Evolutionary conservation across 2,797 vertebrate species (phyloP).

Genomic region (Iguana delicatissima): DNA sequence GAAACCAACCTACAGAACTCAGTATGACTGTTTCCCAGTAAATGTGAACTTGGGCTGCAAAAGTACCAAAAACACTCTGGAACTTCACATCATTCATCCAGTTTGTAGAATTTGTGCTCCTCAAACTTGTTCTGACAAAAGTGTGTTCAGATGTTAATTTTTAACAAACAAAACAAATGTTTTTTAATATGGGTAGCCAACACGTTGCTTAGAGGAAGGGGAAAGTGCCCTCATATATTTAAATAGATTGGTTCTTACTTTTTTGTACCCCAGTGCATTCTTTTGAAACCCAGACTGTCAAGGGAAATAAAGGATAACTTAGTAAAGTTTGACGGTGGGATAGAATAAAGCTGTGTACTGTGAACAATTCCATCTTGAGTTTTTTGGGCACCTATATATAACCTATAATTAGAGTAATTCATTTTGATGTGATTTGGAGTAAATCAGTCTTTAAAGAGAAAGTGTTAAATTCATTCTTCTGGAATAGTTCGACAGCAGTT

Average conservation of each 20-base stretch:
- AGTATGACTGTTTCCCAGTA: not conserved
- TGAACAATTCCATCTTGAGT: not conserved
- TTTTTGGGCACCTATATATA: not conserved
- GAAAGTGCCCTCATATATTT: not conserved
- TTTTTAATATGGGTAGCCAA: not conserved
- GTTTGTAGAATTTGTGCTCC: slow-evolving; percentile 18
- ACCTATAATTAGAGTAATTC: not conserved
- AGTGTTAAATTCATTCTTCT: not conserved
- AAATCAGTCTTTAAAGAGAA: not conserved
- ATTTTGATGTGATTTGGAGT: not conserved
- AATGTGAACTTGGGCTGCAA: not conserved
- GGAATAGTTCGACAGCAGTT: not conserved
- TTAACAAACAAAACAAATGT: not conserved
- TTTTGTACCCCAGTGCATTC: not conserved
- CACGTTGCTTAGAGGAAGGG: not conserved
- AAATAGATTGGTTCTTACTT: not conserved
- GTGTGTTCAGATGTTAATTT: not conserved
- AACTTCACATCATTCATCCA: not conserved
- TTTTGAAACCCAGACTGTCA: not conserved
- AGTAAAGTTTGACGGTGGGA: not conserved
- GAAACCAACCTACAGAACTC: not conserved
- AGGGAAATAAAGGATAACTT: not conserved
- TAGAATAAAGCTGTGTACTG: not conserved
- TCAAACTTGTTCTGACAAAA: not conserved
- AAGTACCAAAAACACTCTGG: not conserved